Evolutionary conservation across 2,113 vertebrate species (phyloP), one percentile per base, ranked within the genome.

Genomic region (Myanophis thanlyinensis): DNA sequence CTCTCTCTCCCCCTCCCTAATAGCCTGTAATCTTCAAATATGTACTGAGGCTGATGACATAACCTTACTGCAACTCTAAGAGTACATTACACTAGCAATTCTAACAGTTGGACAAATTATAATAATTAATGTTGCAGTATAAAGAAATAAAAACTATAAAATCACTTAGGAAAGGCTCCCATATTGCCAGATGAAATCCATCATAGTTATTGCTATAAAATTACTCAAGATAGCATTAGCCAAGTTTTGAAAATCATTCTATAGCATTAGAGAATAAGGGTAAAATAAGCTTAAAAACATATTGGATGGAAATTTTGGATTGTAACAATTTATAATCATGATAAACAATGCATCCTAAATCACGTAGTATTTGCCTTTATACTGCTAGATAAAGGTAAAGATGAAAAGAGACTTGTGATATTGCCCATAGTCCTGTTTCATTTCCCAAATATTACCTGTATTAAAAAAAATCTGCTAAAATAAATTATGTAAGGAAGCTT

Each of bases 161-260:
- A 89, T 6, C 8, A 59, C 12, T 94, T 94, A 59, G 30, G 56
- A 85, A 23, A 93, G 52, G 0, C 25, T 92, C 40, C 49, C 49
- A 91, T 92, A 92, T 87, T 84, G 7, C 23, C 1, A 89, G 85
- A 52, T 93, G 54, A 95, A 92, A 88, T 95, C 91, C 1, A 93
- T 90, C 40, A 25, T n/a, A 0, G 93, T 94, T 89, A 93, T 84
- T 88, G 40, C 6, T 56, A 27, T 53, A 89, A 54, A 84, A 93
- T 93, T 0, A 62, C 89, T 67, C 94, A 4, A 2, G 91, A 93
- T 94, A 25, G 0, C 85, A 95, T 93, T 56, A 48, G 88, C 95
- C 94, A 90, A 40, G 0, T 88, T 91, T 67, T 93, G 59, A 87
- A 13, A 89, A 40, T 40, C 0, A 56, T 1, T 92, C 87, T 46